Conservation (phyloP, 2,797 vertebrate genomes). For the Onychomys arenicola region DNA sequence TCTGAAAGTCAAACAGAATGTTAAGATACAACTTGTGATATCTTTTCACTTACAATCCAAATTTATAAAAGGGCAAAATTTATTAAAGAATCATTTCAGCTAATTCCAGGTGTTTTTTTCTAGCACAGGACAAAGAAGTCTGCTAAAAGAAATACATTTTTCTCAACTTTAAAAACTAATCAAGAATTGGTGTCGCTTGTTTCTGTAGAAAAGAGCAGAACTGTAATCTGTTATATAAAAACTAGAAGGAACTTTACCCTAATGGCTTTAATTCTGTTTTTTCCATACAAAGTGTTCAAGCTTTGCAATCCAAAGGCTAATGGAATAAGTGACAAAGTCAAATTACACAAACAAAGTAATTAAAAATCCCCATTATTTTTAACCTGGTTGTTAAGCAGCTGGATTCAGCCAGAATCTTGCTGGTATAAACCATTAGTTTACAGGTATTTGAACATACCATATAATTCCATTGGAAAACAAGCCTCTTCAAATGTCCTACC, state of each 20-base stretch:
- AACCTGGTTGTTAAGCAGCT: constrained; percentile 81
- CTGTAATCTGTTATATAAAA: constrained; percentile 72
- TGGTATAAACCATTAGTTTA: constrained; percentile 88
- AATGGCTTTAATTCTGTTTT: constrained; percentile 81
- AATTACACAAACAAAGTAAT: constrained; percentile 88
- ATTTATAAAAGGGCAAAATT: constrained; percentile 43
- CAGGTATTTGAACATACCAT: constrained; percentile 84
- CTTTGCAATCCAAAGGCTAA: constrained; percentile 80
- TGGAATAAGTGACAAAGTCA: constrained; percentile 85
- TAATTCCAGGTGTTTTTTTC: constrained; percentile 30
- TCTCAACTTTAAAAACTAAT: constrained; percentile 72
- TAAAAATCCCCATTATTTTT: constrained; percentile 83
- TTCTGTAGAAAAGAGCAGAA: constrained; percentile 70
- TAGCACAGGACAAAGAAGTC: constrained; percentile 33
- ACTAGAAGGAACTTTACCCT: constrained; percentile 81
- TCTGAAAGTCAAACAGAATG: constrained; percentile 66
- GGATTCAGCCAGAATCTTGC: constrained; percentile 86
- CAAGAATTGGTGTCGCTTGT: constrained; percentile 55
- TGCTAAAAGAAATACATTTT: constrained; percentile 39
- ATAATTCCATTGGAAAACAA: constrained; percentile 87
- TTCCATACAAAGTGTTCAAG: constrained; percentile 85
- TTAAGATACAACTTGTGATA: constrained; percentile 35
- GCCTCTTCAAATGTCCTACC: constrained; percentile 72
- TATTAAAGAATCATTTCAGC: constrained; percentile 30
- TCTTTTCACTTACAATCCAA: constrained; percentile 44